Base-by-base conservation (phyloP, 2,888 invertebrate genomes). In the Linyphia triangularis region DNA sequence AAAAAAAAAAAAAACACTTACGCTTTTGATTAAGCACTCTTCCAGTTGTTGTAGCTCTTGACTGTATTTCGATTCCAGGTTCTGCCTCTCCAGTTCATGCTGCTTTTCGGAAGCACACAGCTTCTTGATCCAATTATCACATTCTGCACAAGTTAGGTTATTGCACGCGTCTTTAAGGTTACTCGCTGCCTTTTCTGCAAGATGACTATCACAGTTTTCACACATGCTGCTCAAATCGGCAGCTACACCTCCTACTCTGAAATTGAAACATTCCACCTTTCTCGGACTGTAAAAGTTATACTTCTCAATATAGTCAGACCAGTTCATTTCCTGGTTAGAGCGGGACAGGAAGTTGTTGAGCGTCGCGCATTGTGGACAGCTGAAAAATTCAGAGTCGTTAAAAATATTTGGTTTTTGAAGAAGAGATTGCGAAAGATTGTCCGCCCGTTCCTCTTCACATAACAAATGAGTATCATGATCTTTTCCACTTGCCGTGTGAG, bases 11-110 rank as follows among this genome's bases (percentile, higher is more conserved):
- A n/a, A n/a, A n/a, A 19, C 59, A 85, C 84, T 85, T 59, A 85
- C 84, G 40, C 43, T 77, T 75, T 77, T 77, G 10, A 61, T 70
- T 26, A 85, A 33, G 9, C 84, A 63, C 40, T 77, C 77, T 59
- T 85, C 84, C n/a, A 85, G 33, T n/a, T 77, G 75, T 13, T 85
- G 51, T 2, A 85, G 40, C 22, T 85, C 77, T 7, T 63, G 19
- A 16, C 22, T 61, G 22, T 77, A 65, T 33, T 81, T 81, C 69
- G 65, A 33, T 16, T 73, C 83, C 40, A 83, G 26, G 1, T 40
- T 30, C 22, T 63, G 43, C 24, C 28, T 24, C 19, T 83, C 83
- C 13, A 75, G 51, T 33, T 83, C 73, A 10, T 83, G 83, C 28
- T 83, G 63, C 22, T 63, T 73, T 57, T 83, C 83, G 1, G 73